Evolutionary conservation across 2,888 invertebrate species (phyloP).

Genomic region (Cetonia aurata): DNA sequence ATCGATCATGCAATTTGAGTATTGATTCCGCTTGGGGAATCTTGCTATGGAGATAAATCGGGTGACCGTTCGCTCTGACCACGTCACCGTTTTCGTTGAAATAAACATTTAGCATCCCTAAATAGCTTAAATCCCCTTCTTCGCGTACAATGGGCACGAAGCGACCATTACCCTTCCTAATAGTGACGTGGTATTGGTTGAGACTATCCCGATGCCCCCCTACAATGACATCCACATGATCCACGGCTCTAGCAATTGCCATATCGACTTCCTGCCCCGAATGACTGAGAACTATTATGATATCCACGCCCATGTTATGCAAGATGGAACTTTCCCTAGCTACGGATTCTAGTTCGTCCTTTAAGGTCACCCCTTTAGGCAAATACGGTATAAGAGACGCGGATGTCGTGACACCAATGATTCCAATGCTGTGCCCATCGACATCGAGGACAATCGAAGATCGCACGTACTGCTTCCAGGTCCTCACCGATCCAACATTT

Average conservation of each 20-base stretch:
- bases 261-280: conserved; percentile 84
- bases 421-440: conserved; percentile 76
- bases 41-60: conserved; percentile 77
- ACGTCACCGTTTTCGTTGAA: conserved; percentile 83
- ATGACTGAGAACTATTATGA: conserved; percentile 92
- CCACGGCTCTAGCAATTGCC: conserved; percentile 81
- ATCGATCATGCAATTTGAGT: conserved; percentile 68
- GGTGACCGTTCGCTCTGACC: conserved; percentile 76
- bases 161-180: conserved; percentile 78
- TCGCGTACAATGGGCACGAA: conserved; percentile 87
- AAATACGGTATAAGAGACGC: background rate
- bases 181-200: conserved; percentile 66
- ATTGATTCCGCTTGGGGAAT: conserved; percentile 77
- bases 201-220: conserved; percentile 95
- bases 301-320: conserved; percentile 75
- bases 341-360: conserved; percentile 26
- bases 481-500: conserved; percentile 61
- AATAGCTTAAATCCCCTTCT: conserved; percentile 87
- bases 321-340: conserved; percentile 24
- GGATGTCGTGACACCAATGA: conserved; percentile 82
- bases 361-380: background rate
- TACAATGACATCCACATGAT: conserved; percentile 86
- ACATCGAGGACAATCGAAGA: conserved; percentile 19
- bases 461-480: conserved; percentile 6
- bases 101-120: conserved; percentile 65